Conservation (phyloP, 2,888 invertebrate species). For the Leptothorax acervorum region DNA sequence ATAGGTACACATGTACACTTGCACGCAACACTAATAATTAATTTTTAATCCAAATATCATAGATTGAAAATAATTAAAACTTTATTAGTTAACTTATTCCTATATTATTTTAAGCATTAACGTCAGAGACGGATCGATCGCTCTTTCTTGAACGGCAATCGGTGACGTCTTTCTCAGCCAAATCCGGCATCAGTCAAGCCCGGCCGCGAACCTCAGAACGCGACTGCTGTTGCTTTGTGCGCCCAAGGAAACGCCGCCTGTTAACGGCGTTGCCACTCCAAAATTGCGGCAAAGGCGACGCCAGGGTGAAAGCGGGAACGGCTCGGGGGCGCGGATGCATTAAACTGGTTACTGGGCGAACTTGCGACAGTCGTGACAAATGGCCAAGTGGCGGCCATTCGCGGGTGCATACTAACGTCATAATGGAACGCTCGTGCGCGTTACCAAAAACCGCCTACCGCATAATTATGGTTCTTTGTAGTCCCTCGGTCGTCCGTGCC, state of each 20-base stretch:
- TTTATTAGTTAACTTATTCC: not conserved
- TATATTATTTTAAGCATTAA: not conserved
- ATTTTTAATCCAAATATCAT: not conserved
- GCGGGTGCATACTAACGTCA: constrained; percentile 67
- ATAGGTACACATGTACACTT: not conserved
- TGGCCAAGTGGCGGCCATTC: constrained; percentile 65
- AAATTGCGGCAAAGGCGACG: constrained; percentile 69
- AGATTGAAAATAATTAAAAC: not conserved
- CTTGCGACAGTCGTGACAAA: constrained; percentile 75
- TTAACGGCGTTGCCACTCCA: constrained; percentile 64
- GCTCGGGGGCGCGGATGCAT: constrained; percentile 68
- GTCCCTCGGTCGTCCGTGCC: not conserved
- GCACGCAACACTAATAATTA: not conserved
- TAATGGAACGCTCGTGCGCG: constrained; percentile 62
- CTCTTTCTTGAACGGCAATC: constrained; percentile 12
- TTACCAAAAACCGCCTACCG: constrained; percentile 58
- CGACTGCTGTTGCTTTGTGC: constrained; percentile 61
- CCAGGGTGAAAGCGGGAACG: constrained; percentile 47
- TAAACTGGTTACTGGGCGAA: constrained; percentile 64
- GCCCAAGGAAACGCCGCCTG: constrained; percentile 52
- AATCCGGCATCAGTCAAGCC: constrained; percentile 46
- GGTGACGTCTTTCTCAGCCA: constrained; percentile 29
- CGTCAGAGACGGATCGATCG: constrained; percentile 34
- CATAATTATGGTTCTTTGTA: constrained; percentile 67
- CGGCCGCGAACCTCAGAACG: constrained; percentile 52